Evolutionary conservation across 2,113 vertebrate genomes (phyloP).

Genomic region (Muntiacus muntjak): DNA sequence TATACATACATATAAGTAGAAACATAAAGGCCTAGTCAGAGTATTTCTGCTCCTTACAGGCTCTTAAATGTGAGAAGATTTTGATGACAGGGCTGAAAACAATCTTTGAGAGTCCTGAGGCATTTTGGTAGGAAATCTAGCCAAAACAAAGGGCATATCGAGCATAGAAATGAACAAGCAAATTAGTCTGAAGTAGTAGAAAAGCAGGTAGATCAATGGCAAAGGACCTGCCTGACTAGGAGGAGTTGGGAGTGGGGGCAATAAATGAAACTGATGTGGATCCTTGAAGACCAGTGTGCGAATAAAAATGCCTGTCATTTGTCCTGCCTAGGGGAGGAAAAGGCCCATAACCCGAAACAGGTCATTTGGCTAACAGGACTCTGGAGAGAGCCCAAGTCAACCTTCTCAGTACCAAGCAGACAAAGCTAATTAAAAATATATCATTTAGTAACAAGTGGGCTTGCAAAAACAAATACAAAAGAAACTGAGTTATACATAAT

Average conservation of each 20-base stretch:
- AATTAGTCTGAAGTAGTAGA: not conserved
- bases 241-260: not conserved
- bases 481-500: conserved; percentile 65
- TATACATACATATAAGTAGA: not conserved
- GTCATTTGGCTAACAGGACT: conserved; percentile 59
- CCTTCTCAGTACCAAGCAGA: conserved; percentile 31
- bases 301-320: not conserved
- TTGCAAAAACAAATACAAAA: conserved; percentile 44
- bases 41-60: not conserved
- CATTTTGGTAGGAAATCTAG: not conserved
- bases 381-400: conserved; percentile 51
- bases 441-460: conserved; percentile 64
- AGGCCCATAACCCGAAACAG: not conserved
- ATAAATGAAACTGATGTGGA: not conserved
- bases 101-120: not conserved
- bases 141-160: not conserved
- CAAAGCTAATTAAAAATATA: conserved; percentile 70
- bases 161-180: not conserved
- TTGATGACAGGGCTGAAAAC: not conserved
- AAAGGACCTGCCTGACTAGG: too few species aligned
- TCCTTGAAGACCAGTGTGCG: not conserved
- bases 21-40: not conserved
- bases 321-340: not conserved
- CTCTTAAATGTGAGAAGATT: not conserved
- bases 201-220: not conserved